phyloP scores from a whole-genome alignment of 2,888 invertebrate genomes.

The Acanthosepion esculentum region DNA sequence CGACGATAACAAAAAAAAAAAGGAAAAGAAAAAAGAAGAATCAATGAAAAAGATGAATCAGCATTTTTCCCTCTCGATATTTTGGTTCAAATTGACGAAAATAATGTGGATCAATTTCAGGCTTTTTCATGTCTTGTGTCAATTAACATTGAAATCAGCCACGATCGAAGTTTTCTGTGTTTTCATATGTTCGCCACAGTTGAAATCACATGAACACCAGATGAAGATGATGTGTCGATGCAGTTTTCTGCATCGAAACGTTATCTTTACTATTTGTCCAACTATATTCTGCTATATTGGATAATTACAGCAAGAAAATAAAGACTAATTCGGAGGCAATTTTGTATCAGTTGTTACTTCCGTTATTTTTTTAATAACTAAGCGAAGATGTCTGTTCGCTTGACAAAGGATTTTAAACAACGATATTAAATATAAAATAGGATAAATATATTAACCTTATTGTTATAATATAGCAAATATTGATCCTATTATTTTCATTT shows the following conservation, averaged over 20 bases:
- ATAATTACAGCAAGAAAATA: not conserved
- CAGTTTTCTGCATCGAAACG: too few relatives aligned
- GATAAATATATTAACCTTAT: not conserved
- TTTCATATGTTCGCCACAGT: too few relatives aligned
- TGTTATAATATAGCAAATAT: too few relatives aligned
- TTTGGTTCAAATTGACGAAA: too few relatives aligned
- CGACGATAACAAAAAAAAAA: too few relatives aligned
- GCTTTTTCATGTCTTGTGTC: not conserved
- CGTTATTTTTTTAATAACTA: not conserved
- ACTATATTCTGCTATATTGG: too few relatives aligned
- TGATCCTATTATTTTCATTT: too few relatives aligned
- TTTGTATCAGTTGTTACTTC: not conserved
- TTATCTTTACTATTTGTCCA: too few relatives aligned
- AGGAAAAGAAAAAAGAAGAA: too few relatives aligned
- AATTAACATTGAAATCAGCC: not conserved
- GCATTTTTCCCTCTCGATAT: too few relatives aligned
- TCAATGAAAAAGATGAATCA: too few relatives aligned
- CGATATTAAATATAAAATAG: not conserved
- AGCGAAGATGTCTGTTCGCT: not conserved
- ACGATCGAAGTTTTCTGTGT: not conserved
- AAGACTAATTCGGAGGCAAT: not conserved
- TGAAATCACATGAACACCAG: not conserved
- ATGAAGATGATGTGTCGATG: not conserved
- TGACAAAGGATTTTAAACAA: not conserved
- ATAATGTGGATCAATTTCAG: not conserved